These are phyloP conservation scores for Drosophila littoralis DNA, from an alignment of 1,140 invertebrate genomes.

Conservation along the genomic window DNA sequence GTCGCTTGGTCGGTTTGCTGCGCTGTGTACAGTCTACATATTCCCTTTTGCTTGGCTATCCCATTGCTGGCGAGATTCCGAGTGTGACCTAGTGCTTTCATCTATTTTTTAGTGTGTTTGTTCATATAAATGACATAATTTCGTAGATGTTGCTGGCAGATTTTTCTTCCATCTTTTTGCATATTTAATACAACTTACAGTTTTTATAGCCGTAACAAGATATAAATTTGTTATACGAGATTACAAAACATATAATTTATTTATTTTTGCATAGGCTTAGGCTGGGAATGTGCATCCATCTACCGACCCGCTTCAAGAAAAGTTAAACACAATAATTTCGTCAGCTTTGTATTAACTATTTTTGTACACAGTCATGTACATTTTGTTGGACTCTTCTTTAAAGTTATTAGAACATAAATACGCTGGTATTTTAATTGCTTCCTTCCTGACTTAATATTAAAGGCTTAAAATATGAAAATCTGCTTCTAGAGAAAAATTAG, in stretches of 20 bases:
- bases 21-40: slow-evolving; percentile 65
- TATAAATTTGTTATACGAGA: slow-evolving; percentile 78
- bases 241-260: slow-evolving; percentile 73
- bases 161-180: slow-evolving; percentile 51
- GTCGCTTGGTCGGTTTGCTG: slow-evolving; percentile 25
- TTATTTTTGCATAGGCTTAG: slow-evolving; percentile 68
- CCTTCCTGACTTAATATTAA: too few relatives aligned
- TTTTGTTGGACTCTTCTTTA: too few relatives aligned
- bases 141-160: slow-evolving; percentile 70
- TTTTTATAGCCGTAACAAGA: slow-evolving; percentile 55
- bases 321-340: not conserved
- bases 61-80: slow-evolving; percentile 30
- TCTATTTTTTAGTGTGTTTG: slow-evolving; percentile 80
- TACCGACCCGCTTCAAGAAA: not conserved
- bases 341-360: too few relatives aligned
- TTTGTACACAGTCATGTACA: too few relatives aligned
- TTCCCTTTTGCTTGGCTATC: slow-evolving; percentile 68
- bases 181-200: slow-evolving; percentile 74
- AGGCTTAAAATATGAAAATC: not conserved
- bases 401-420: too few relatives aligned
- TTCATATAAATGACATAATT: slow-evolving; percentile 83
- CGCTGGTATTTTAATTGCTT: too few relatives aligned
- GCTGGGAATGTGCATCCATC: slow-evolving; percentile 39
- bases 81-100: slow-evolving; percentile 56
- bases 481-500: not conserved